Percentiles rank a stretch among this genome's conserved stretches.
Evolutionary conservation across 2,113 vertebrate species (phyloP).

Genomic region (Aptenodytes forsteri): DNA sequence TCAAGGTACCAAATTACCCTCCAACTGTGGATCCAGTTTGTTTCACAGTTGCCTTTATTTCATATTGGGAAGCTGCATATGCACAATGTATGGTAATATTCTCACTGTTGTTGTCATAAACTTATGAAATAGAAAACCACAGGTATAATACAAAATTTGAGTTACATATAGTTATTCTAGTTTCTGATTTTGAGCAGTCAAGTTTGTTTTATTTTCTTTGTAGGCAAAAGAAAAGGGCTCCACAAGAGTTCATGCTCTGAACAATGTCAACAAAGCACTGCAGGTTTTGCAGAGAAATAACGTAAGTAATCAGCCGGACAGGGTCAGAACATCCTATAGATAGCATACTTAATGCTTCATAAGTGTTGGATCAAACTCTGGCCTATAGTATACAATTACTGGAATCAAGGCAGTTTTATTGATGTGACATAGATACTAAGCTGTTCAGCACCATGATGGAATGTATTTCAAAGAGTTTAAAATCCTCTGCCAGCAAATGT

Average conservation of each 20-base stretch:
- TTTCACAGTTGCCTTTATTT: not conserved
- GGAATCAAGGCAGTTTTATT: not conserved
- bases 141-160: not conserved
- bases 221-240: slow-evolving; percentile 96
- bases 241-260: slow-evolving; percentile 94
- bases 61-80: not conserved
- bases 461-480: not conserved
- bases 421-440: not conserved
- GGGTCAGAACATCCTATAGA: not conserved
- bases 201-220: slow-evolving; percentile 47
- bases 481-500: not conserved
- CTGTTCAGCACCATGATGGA: not conserved
- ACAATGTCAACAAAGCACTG: slow-evolving; percentile 98
- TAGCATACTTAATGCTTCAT: not conserved
- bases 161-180: not conserved
- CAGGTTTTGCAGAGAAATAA: slow-evolving; percentile 95
- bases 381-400: not conserved
- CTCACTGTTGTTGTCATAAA: not conserved
- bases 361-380: not conserved
- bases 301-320: slow-evolving; percentile 78
- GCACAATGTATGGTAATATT: not conserved
- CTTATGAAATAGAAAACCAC: not conserved
- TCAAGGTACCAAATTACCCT: not conserved
- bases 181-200: slow-evolving; percentile 21
- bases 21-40: not conserved